Base-by-base conservation (phyloP, 2,797 vertebrate species). In the Microchirus variegatus region DNA sequence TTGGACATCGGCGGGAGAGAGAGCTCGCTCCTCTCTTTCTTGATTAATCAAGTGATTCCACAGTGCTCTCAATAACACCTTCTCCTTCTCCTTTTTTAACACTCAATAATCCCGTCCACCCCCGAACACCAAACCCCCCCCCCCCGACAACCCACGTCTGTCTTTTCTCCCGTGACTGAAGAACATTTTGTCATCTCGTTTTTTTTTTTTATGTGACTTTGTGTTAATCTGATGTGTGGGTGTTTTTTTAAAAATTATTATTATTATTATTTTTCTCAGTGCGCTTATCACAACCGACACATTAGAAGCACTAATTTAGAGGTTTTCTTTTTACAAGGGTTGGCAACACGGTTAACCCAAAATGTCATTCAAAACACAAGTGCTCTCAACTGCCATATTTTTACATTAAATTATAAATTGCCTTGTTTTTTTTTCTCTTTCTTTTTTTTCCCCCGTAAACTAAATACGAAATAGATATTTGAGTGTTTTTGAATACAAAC, bases 1-100 rank as follows among this genome's bases (percentile, higher is more conserved):
- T 93, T 93, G 88, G 89, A 77, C 87, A 77, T 85, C 83, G 72
- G 88, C 82, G 77, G 90, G 89, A 91, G 90, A 91, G 90, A 91
- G 90, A 88, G 80, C 81, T 74, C 81, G 65, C 73, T n/a, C 73
- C 62, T 82, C 89, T 81, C 87, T 88, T 89, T 90, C 87, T 85
- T 91, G 89, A 92, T 91, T 93, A 92, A 92, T 92, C 89, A 91
- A 91, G 88, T 91, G 89, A 92, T 91, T 93, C 89, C 92, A 84
- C 92, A 84, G 80, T 71, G 82, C 84, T 87, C 90, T 86, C 81
- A 88, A 77, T 87, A 86, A 87, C 86, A 82, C 85, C 81, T 86
- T 75, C 42, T 66, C 50, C 22, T 22, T 68, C n/a, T n/a, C n/a
- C n/a, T 77, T 67, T 53, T 60, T 54, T 65, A 70, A 70, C 82